Evolutionary conservation across 2,888 invertebrate species (phyloP), one percentile per base, ranked within the genome.

Genomic region (Athetis lepigone): DNA sequence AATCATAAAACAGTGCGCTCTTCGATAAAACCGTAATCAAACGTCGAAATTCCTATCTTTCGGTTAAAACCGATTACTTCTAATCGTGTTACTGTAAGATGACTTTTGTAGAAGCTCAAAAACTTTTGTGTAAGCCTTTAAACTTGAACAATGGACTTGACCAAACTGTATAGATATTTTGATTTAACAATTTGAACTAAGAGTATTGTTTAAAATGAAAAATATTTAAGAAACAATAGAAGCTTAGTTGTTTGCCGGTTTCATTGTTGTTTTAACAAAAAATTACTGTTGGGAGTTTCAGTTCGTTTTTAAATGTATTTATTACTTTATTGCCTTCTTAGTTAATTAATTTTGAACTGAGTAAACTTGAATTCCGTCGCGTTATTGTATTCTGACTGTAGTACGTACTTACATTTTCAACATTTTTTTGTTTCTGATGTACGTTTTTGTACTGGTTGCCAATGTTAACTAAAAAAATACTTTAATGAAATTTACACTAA

Each of bases 91-190:
- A 75, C 75, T 71, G 58, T 71, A 75, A 82, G 79, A 87, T 87
- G 83, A 85, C 82, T 87, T 85, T 81, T 73, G 70, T 77, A 83
- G 80, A 73, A 69, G 65, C 76, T 61, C 79, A 23, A 81, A n/a
- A 70, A 85, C 79, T 84, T 85, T 79, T 43, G 52, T 72, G 70
- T 77, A 80, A 78, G 70, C 82, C 86, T 74, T 63, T 63, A 71
- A 82, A 78, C 73, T 86, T 75, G 63, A 83, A 90, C 89, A 90
- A 90, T 85, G 77, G 82, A 70, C 70, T 73, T 79, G 81, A 82
- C 80, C 77, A 83, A 82, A 79, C 82, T 80, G 81, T 84, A 80
- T 79, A 79, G 82, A 80, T 79, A 77, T 85, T 85, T 85, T 84
- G 84, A 87, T 85, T 84, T 81, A 75, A 83, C 77, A 83, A 83